Conservation (phyloP, 2,888 invertebrate genomes). For the Branchellion lobata region DNA sequence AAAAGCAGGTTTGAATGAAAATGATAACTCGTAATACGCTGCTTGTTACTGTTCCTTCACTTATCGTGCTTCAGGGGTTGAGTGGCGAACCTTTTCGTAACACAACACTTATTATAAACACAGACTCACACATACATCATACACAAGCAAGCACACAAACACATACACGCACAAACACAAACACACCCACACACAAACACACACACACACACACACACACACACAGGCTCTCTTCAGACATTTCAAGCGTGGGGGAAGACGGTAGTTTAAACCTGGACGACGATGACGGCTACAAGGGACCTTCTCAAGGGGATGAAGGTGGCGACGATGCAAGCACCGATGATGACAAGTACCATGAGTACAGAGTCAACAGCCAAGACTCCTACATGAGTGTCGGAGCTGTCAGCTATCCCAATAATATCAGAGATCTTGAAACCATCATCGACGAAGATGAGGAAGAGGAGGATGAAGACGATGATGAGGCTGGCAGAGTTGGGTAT, state of each 20-base stretch:
- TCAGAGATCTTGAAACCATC: not conserved
- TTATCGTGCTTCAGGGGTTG: too few species aligned
- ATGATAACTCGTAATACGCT: too few species aligned
- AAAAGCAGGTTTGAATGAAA: too few species aligned
- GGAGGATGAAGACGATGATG: not conserved
- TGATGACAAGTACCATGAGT: conserved; percentile 13
- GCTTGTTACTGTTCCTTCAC: too few species aligned
- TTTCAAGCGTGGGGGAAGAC: conserved; percentile 32
- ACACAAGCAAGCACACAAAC: too few species aligned
- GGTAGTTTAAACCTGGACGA: not conserved
- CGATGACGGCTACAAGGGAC: not conserved
- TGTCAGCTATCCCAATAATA: not conserved
- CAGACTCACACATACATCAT: too few species aligned
- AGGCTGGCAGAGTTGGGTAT: not conserved
- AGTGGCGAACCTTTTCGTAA: too few species aligned
- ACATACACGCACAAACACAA: too few species aligned
- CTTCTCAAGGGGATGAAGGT: not conserved
- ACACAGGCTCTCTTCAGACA: conserved; percentile 28
- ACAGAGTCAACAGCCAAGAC: not conserved
- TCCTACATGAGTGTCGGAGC: not conserved
- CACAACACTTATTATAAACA: too few species aligned
- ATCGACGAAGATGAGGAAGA: conserved; percentile 8
- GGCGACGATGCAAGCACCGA: not conserved
- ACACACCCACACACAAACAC: too few species aligned
- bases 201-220: too few species aligned